Evolutionary conservation across 2,113 vertebrate genomes (phyloP).

Genomic region (Colius striatus): DNA sequence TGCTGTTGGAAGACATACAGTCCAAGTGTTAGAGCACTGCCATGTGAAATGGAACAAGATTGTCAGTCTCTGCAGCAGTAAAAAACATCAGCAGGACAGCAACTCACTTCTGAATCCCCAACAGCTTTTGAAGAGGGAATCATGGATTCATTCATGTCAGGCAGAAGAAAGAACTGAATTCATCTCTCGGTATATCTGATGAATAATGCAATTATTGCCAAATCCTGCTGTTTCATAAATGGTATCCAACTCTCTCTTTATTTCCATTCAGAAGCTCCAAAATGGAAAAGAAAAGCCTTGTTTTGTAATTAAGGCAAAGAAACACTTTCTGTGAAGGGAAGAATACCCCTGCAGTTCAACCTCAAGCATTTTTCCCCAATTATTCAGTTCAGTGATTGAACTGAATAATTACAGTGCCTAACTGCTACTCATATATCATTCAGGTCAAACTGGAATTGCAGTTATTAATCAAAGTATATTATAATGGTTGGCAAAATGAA

Average conservation of each 20-base stretch:
- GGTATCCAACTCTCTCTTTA: not conserved
- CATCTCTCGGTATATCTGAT: not conserved
- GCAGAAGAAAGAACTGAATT: not conserved
- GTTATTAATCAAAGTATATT: constrained; percentile 51
- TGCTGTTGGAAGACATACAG: not conserved
- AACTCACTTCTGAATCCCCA: not conserved
- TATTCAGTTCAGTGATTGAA: constrained; percentile 30
- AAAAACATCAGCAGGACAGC: not conserved
- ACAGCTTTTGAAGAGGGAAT: not conserved
- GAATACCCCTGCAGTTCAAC: not conserved
- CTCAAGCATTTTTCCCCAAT: not conserved
- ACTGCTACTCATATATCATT: constrained; percentile 35
- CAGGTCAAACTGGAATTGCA: constrained; percentile 42
- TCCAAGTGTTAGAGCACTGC: not conserved
- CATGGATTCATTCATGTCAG: not conserved
- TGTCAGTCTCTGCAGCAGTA: not conserved
- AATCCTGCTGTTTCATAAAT: not conserved
- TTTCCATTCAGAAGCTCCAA: not conserved
- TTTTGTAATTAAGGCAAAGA: constrained; percentile 19
- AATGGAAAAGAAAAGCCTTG: not conserved
- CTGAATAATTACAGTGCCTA: constrained; percentile 23
- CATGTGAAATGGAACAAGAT: not conserved
- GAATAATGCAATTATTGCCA: not conserved
- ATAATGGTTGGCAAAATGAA: constrained; percentile 14
- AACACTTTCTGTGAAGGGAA: not conserved